Conservation (phyloP, 2,888 invertebrate genomes). For the Fissipunctia ypsillon region DNA sequence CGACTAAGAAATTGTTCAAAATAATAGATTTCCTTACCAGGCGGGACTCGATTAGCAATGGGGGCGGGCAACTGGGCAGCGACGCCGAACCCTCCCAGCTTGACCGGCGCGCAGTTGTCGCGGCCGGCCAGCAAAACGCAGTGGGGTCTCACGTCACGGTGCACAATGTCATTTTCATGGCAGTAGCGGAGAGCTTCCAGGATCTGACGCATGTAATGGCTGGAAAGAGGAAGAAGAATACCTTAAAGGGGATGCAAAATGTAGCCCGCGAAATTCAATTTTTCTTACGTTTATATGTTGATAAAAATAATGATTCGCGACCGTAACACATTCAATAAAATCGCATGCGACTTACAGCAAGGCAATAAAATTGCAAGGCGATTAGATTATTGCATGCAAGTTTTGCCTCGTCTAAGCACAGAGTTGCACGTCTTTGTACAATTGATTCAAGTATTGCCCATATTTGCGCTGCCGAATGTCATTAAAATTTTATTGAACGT, state of each 20-base stretch:
- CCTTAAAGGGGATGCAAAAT: neutral
- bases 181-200: constrained; percentile 99
- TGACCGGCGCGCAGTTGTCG: constrained; percentile 99
- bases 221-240: constrained; percentile 83
- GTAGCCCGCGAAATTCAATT: neutral
- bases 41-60: constrained; percentile 89
- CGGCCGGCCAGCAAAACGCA: constrained; percentile 98
- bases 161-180: constrained; percentile 99
- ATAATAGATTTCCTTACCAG: constrained; percentile 71
- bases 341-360: no score
- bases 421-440: no score
- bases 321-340: no score
- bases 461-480: no score
- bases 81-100: constrained; percentile 99
- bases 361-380: no score
- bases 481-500: no score
- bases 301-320: neutral
- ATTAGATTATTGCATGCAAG: no score
- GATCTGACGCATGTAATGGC: constrained; percentile 99
- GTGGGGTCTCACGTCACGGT: constrained; percentile 99
- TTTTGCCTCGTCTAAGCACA: no score
- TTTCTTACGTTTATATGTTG: neutral
- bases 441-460: no score
- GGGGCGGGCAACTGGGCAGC: constrained; percentile 97
- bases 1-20: neutral